Base-by-base conservation (phyloP, 2,888 invertebrate genomes). In the Acanthacorydalis orientalis region DNA sequence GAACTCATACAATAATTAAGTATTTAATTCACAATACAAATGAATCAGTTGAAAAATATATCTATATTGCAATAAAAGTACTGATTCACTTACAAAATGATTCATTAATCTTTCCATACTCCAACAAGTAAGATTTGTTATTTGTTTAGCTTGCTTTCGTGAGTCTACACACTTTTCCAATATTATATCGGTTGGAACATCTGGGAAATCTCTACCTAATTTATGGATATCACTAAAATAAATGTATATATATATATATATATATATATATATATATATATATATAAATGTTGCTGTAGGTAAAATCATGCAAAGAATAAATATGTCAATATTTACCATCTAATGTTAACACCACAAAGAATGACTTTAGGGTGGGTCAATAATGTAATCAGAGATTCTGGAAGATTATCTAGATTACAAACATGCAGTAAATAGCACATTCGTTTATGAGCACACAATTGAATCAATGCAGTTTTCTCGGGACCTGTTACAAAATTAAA, bases 281-380 rank as follows among this genome's bases (percentile, higher is more conserved):
- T 48, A 2, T 48, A 48, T 12, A 43, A 35, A 34, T 41, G 11
- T 40, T 16, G 14, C 3, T 12, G 10, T 16, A 7, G 6, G 6
- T 12, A 12, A 4, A n/a, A 37, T n/a, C 2, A 37, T 37, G 6
- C 4, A 37, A 37, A 11, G 11, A 37, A 11, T n/a, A 11, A 6
- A 37, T 3, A 37, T 4, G 3, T 44, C 15, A 44, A 34, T 50
- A 58, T 62, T 59, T 61, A 78, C 78, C 74, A 76, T 59, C 74
- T 76, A 41, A 80, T 73, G 57, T 77, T 77, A 37, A 78, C 72
- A 23, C 80, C 80, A 54, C 75, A 73, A 40, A 78, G 58, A 49
- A 67, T 66, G 15, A 77, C 71, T 55, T 73, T 75, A 1, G 70
- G 64, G 62, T 78, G 77, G 16, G 65, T 66, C 12, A 80, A 57